These are phyloP conservation scores for Mirza zaza DNA, from an alignment of 2,113 vertebrate genomes.

Conservation along the genomic window DNA sequence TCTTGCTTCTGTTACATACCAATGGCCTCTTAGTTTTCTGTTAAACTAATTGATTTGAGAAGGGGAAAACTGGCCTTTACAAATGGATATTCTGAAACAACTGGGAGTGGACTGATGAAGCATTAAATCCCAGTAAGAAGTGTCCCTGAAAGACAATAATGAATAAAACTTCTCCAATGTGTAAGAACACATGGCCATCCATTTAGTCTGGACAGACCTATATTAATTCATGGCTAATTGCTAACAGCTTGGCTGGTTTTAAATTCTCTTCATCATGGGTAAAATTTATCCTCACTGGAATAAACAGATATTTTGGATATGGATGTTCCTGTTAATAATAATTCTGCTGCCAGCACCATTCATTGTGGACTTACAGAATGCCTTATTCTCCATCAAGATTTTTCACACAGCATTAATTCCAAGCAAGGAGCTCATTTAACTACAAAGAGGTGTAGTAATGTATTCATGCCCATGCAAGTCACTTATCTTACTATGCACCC, in stretches of 20 bases:
- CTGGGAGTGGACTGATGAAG: background rate
- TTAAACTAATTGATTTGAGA: background rate
- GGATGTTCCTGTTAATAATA: background rate
- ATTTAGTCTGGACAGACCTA: background rate
- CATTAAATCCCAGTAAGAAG: background rate
- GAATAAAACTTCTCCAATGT: background rate
- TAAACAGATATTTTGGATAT: background rate
- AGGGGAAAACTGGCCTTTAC: background rate
- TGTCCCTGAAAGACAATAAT: background rate
- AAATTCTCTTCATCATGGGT: background rate
- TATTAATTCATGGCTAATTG: background rate
- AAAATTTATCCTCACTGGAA: background rate
- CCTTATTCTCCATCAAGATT: background rate
- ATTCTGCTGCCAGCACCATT: background rate
- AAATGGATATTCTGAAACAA: background rate
- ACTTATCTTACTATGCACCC: background rate
- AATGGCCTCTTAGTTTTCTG: background rate
- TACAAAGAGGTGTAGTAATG: background rate
- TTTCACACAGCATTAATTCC: background rate
- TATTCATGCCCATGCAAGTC: background rate
- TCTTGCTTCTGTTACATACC: background rate
- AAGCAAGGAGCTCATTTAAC: background rate
- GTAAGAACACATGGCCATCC: background rate
- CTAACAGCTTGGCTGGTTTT: background rate
- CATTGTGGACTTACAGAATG: background rate